phyloP scores from a whole-genome alignment of 1,140 invertebrate species.

The Zaprionus tsacasi region DNA sequence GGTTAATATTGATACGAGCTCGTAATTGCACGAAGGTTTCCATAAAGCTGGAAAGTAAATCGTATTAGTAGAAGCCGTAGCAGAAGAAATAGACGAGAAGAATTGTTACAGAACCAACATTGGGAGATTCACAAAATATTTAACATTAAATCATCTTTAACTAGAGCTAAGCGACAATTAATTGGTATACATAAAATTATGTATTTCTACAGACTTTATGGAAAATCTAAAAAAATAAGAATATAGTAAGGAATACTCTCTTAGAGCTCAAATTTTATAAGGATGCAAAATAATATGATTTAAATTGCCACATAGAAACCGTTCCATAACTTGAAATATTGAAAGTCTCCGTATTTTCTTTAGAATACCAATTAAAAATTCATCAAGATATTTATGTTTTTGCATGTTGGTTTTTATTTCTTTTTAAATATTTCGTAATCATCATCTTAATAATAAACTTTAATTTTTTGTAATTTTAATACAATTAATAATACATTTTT shows the following conservation, averaged over 20 bases:
- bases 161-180: no score
- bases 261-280: no score
- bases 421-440: slow-evolving; percentile 53
- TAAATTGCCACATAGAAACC: no score
- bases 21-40: slow-evolving; percentile 1
- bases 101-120: not conserved
- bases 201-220: not conserved
- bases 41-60: not conserved
- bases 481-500: slow-evolving; percentile 79
- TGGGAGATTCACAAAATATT: not conserved
- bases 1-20: slow-evolving; percentile 37
- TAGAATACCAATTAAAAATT: not conserved
- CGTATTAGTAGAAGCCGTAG: not conserved
- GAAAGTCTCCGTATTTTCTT: no score
- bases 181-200: not conserved
- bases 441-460: slow-evolving; percentile 59
- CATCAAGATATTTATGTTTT: slow-evolving; percentile 27
- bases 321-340: no score
- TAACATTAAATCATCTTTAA: no score
- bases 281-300: no score
- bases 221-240: no score
- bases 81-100: not conserved
- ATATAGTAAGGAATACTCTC: no score
- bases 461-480: slow-evolving; percentile 55
- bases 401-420: slow-evolving; percentile 67